These are phyloP conservation scores for Drosophila diplacantha DNA, from an alignment of 2,888 invertebrate species.

Conservation along the genomic window DNA sequence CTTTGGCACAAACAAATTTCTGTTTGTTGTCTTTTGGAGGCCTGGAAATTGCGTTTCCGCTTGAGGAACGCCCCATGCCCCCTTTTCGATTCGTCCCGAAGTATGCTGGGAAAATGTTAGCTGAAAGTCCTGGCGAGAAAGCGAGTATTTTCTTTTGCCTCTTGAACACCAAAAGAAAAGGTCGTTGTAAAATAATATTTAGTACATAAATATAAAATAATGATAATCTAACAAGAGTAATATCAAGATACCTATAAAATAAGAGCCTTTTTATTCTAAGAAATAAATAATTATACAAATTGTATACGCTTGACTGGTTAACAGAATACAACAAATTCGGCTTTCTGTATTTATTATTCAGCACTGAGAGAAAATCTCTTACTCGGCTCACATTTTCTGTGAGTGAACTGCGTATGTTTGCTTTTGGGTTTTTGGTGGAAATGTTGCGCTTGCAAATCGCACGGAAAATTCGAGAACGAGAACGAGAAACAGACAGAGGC, in stretches of 20 bases:
- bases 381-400: slow-evolving; percentile 2
- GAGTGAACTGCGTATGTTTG: slow-evolving; percentile 42
- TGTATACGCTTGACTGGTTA: background rate
- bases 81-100: slow-evolving; percentile 14
- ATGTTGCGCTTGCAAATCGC: slow-evolving; percentile 70
- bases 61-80: slow-evolving; percentile 38
- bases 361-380: background rate
- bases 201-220: background rate
- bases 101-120: slow-evolving; percentile 23
- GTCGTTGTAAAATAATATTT: too few species aligned
- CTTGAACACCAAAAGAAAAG: background rate
- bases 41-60: slow-evolving; percentile 68
- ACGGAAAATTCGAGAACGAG: slow-evolving; percentile 60
- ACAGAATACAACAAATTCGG: background rate
- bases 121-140: slow-evolving; percentile 24
- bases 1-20: slow-evolving; percentile 67
- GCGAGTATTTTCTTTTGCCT: slow-evolving; percentile 14
- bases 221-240: too few species aligned
- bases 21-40: slow-evolving; percentile 67
- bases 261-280: background rate
- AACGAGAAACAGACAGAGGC: slow-evolving; percentile 19
- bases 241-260: too few species aligned
- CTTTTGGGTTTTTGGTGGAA: slow-evolving; percentile 68
- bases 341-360: background rate
- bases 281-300: background rate